Conservation (phyloP, 2,888 invertebrate species). For the Pachymerium ferrugineum region DNA sequence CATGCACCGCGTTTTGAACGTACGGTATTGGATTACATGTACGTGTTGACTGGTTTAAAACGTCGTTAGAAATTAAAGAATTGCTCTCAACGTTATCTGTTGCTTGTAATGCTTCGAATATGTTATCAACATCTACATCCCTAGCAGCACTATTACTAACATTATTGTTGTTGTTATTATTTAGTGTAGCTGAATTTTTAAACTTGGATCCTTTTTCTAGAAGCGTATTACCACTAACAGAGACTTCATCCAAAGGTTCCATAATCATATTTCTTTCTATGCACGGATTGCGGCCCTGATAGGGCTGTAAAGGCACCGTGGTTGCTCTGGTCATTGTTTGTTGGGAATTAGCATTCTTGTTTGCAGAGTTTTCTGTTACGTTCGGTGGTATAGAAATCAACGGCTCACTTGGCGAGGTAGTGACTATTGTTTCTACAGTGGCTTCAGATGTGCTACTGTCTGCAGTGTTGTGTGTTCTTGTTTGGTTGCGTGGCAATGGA, state of each 20-base stretch:
- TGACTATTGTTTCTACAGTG: slow-evolving; percentile 58
- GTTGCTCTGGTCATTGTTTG: neutral
- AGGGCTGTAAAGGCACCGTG: slow-evolving; percentile 58
- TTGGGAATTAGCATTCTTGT: slow-evolving; percentile 52
- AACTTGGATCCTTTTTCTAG: slow-evolving; percentile 42
- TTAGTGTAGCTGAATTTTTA: slow-evolving; percentile 29
- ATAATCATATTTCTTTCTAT: slow-evolving; percentile 67
- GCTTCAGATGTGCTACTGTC: slow-evolving; percentile 49
- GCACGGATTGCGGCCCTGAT: slow-evolving; percentile 79
- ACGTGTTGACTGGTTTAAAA: slow-evolving; percentile 42
- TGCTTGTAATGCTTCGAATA: slow-evolving; percentile 42
- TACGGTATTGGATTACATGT: slow-evolving; percentile 58
- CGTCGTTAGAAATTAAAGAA: slow-evolving; percentile 52
- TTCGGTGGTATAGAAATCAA: slow-evolving; percentile 38
- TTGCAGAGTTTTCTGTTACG: neutral
- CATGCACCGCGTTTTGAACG: slow-evolving; percentile 66
- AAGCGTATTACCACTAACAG: slow-evolving; percentile 48
- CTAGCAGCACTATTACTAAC: neutral
- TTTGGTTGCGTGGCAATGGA: neutral
- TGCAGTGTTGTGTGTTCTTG: slow-evolving; percentile 30
- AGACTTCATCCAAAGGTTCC: slow-evolving; percentile 52
- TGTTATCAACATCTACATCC: slow-evolving; percentile 38
- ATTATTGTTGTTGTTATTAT: neutral
- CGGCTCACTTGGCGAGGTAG: slow-evolving; percentile 56
- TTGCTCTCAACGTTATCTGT: slow-evolving; percentile 44